These are phyloP conservation scores for Dufourea novaeangliae DNA, from an alignment of 1,140 invertebrate genomes.

Conservation along the genomic window DNA sequence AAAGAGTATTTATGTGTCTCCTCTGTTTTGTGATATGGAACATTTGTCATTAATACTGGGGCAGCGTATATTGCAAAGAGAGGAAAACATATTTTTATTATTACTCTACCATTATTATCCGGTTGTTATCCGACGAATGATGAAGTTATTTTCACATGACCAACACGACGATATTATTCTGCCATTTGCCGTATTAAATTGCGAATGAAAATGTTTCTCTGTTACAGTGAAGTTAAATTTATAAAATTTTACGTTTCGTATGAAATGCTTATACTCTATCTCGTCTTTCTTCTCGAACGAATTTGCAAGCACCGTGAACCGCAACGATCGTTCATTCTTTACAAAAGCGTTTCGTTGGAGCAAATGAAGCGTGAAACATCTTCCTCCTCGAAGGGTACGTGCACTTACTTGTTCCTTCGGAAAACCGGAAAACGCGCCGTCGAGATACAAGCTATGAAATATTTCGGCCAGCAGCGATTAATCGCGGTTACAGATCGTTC, in stretches of 20 bases:
- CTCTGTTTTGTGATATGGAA: no score
- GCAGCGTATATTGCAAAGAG: no score
- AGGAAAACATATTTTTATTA: no score
- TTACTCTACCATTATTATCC: no score
- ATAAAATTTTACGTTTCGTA: constrained; percentile 6
- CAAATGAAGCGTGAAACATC: constrained; percentile 64
- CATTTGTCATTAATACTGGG: no score
- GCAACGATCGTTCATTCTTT: constrained; percentile 43
- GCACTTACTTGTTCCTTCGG: constrained; percentile 5
- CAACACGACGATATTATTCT: neutral
- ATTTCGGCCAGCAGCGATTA: constrained; percentile 65
- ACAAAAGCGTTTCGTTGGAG: constrained; percentile 41
- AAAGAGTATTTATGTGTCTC: no score
- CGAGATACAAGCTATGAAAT: constrained; percentile 61
- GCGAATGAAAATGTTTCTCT: neutral
- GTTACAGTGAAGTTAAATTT: neutral
- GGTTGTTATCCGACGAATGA: no score
- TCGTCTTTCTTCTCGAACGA: constrained; percentile 30
- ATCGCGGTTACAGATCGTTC: constrained; percentile 60
- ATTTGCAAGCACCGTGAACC: constrained; percentile 36
- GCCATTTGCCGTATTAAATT: neutral
- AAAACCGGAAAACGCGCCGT: constrained; percentile 5
- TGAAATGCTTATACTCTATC: constrained; percentile 9
- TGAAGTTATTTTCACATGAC: no score
- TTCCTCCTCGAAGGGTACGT: constrained; percentile 36